A percentile compares a stretch with the other conserved stretches of the same genome.
Evolutionary conservation across 1,140 invertebrate genomes (phyloP).

Genomic region (Eupristina koningsbergeri): DNA sequence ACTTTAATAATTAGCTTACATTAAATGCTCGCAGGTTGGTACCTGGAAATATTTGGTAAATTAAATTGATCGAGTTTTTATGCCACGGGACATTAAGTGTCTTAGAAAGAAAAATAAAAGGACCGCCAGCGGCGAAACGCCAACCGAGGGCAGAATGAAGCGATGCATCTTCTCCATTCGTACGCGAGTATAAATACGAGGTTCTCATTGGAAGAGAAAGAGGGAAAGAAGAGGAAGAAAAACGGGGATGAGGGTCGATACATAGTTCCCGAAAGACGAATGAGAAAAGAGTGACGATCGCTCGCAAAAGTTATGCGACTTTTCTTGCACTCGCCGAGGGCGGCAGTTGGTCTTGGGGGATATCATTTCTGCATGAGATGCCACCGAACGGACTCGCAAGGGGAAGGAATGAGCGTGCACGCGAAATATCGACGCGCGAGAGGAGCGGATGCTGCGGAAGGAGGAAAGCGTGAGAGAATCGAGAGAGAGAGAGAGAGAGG

Average conservation of each 20-base stretch:
- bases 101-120: constrained; percentile 42
- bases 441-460: background rate
- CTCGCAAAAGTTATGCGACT: constrained; percentile 38
- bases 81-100: background rate
- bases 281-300: constrained; percentile 29
- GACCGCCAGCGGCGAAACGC: constrained; percentile 11
- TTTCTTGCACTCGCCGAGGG: constrained; percentile 25
- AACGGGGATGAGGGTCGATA: background rate
- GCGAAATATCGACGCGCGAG: constrained; percentile 62
- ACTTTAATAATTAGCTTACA: background rate
- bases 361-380: constrained; percentile 53
- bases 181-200: constrained; percentile 46
- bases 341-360: constrained; percentile 17
- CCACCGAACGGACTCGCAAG: constrained; percentile 37
- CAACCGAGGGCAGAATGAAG: constrained; percentile 37
- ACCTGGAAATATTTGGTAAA: constrained; percentile 11
- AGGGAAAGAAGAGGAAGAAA: constrained; percentile 20
- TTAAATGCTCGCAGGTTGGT: background rate
- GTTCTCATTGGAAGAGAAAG: constrained; percentile 47
- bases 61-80: background rate
- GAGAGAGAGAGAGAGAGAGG: constrained; percentile 24
- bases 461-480: constrained; percentile 45
- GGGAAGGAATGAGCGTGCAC: constrained; percentile 1
- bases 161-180: constrained; percentile 54
- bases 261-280: constrained; percentile 45